Percentiles rank a stretch among this genome's conserved stretches.
Evolutionary conservation across 2,888 invertebrate genomes (phyloP).

Genomic region (Troides helena): DNA sequence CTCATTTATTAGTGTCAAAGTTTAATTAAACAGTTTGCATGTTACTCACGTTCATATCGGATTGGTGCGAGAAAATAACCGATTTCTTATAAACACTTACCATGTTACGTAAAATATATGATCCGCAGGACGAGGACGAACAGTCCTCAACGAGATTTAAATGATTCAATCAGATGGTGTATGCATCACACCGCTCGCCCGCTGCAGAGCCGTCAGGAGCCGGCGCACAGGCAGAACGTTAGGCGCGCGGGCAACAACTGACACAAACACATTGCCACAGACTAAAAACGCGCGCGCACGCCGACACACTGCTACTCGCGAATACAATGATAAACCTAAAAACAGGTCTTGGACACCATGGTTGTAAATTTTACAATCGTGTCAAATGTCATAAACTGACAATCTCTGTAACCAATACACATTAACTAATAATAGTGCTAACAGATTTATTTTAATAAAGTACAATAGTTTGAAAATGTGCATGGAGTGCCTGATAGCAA

Average conservation of each 20-base stretch:
- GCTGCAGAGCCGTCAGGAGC: slow-evolving; percentile 29
- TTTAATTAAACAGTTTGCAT: slow-evolving; percentile 11
- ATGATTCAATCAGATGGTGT: slow-evolving; percentile 63
- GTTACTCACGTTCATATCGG: neutral
- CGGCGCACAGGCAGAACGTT: slow-evolving; percentile 51
- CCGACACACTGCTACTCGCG: slow-evolving; percentile 4
- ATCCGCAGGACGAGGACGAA: slow-evolving; percentile 48
- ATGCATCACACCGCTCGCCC: slow-evolving; percentile 44
- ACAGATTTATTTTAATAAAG: no score
- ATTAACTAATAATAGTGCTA: neutral
- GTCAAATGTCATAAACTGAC: slow-evolving; percentile 2
- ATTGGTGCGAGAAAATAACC: slow-evolving; percentile 12
- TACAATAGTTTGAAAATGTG: no score
- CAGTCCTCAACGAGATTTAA: slow-evolving; percentile 58
- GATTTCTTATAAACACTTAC: slow-evolving; percentile 45
- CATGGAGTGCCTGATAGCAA: no score
- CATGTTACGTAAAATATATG: slow-evolving; percentile 50
- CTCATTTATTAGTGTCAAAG: slow-evolving; percentile 1
- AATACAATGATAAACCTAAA: slow-evolving; percentile 13
- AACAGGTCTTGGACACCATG: slow-evolving; percentile 16
- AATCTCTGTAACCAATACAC: neutral
- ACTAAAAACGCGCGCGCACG: slow-evolving; percentile 22
- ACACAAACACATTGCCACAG: slow-evolving; percentile 8
- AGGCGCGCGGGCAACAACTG: slow-evolving; percentile 60
- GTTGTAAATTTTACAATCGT: slow-evolving; percentile 15